A percentile compares a stretch with the other conserved stretches of the same genome.
Conservation (phyloP, 2,888 invertebrate species). For the Microplitis deprimator region DNA sequence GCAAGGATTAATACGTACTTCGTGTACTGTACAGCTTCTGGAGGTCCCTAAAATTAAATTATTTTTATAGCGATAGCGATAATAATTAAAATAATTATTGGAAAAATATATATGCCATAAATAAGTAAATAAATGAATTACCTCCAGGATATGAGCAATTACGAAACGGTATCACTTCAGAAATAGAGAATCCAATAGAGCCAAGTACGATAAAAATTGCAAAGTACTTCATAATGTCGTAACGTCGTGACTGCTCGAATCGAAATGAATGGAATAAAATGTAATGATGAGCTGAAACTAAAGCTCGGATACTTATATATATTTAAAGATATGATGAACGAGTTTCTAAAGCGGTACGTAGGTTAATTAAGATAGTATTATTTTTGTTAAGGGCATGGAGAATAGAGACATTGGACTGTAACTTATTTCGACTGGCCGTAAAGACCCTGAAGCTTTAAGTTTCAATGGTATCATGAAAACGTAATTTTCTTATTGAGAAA, state of each 20-base stretch:
- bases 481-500: too few relatives aligned
- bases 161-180: conserved; percentile 55
- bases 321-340: too few relatives aligned
- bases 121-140: conserved; percentile 46
- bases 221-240: too few relatives aligned
- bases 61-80: neutral
- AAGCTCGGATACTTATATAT: neutral
- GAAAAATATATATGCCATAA: neutral
- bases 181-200: conserved; percentile 49
- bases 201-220: conserved; percentile 48
- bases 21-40: conserved; percentile 73
- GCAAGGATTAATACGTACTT: conserved; percentile 78
- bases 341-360: too few relatives aligned
- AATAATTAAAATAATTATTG: conserved; percentile 2
- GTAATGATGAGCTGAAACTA: neutral
- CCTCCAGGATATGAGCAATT: conserved; percentile 52
- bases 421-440: too few relatives aligned
- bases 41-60: conserved; percentile 39
- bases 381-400: conserved; percentile 20
- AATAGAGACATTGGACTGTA: too few relatives aligned
- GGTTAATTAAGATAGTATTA: conserved; percentile 65
- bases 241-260: too few relatives aligned
- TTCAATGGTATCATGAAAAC: too few relatives aligned
- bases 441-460: too few relatives aligned
- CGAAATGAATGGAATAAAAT: conserved; percentile 57